These are phyloP conservation scores for Meleagris gallopavo DNA, from an alignment of 2,113 vertebrate genomes.

Conservation along the genomic window DNA sequence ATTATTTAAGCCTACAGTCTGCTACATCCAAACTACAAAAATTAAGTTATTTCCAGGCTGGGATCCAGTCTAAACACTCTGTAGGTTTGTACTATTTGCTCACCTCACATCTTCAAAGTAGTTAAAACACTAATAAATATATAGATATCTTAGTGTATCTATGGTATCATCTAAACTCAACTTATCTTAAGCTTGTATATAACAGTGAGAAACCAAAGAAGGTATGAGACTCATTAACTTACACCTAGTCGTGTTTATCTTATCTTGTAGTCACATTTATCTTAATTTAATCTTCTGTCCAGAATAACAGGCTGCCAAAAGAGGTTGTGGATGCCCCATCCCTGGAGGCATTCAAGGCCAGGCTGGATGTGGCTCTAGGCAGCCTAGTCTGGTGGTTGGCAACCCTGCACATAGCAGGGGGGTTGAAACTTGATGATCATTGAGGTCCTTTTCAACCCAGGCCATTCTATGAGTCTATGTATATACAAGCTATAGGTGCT, in stretches of 20 bases:
- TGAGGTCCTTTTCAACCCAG: no score
- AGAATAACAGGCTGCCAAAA: no score
- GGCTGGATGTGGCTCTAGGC: no score
- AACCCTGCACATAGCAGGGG: no score
- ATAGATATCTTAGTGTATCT: background rate
- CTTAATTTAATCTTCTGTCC: no score
- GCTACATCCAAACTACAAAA: background rate
- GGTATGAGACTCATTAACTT: background rate
- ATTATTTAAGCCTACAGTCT: background rate
- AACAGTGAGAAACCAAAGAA: background rate
- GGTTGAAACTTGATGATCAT: no score
- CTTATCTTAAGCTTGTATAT: background rate
- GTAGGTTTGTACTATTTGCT: background rate
- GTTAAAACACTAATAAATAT: background rate
- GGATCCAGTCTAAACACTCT: background rate
- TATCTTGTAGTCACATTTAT: no score
- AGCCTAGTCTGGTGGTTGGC: no score
- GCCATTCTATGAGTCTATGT: background rate
- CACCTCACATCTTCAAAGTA: background rate
- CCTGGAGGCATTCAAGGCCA: no score
- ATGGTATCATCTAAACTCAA: background rate
- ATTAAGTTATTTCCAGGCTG: background rate
- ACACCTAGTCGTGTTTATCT: no score
- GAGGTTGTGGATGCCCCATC: no score
- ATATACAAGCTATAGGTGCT: background rate